Base-by-base conservation (phyloP, 2,113 vertebrate genomes). In the Zosterops hypoxanthus region DNA sequence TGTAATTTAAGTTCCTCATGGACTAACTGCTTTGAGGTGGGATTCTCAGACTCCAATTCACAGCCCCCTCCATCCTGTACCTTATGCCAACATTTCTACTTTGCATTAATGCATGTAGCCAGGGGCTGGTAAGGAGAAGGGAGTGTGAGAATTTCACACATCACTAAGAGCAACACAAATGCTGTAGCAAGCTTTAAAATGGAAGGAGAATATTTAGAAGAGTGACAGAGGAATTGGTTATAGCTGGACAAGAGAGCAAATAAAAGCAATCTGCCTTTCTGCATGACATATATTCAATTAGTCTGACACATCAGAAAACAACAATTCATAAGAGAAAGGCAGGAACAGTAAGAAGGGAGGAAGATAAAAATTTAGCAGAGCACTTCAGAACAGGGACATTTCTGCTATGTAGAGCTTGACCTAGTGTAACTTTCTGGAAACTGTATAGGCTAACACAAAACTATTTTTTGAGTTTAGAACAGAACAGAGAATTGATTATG, bases 11-110 rank as follows among this genome's bases (percentile, higher is more conserved):
- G 17, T 64, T 82, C 18, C 63, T 70, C 31, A 4, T 9, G 26
- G n/a, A 69, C 59, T 55, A 50, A 69, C 9, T 52, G 71, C 25
- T 44, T 86, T 46, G n/a, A 78, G 26, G 36, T 65, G 52, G 22
- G 0, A 0, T 44, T 66, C 60, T 78, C 4, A 0, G 24, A 14
- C 46, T 44, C 41, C 50, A 11, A 0, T 25, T 25, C 26, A 7
- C 11, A 73, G 4, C 33, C 44, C 33, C 34, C 26, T 79, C 46
- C 3, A 3, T 47, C 22, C 19, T 4, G 0, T 70, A 61, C 13
- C 55, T 57, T 65, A 68, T 1, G 7, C 39, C 29, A 92, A 14
- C 15, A 8, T 69, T 88, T 81, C 80, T 75, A 4, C 28, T 92
- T 90, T 24, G 7, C 39, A 49, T 26, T 49, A 89, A 55, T 3